phyloP scores from a whole-genome alignment of 2,797 vertebrate genomes.

The Acipenser oxyrinchus region DNA sequence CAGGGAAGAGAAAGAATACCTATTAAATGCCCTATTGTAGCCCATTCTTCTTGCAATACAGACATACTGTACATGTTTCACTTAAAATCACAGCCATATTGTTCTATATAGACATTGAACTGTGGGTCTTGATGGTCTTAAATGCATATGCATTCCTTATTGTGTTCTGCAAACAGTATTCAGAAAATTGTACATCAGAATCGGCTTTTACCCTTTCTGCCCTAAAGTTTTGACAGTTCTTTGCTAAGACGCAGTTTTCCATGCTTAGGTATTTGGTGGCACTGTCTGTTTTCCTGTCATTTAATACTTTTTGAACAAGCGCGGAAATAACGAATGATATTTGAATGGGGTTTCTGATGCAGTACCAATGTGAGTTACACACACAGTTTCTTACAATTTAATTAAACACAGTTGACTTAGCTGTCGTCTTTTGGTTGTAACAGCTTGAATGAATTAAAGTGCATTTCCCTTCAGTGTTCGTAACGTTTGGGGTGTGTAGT shows the following conservation, averaged over 20 bases:
- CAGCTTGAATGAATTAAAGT: too few relatives aligned
- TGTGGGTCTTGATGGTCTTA: not conserved
- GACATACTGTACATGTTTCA: constrained; percentile 2
- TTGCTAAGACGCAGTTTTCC: not conserved
- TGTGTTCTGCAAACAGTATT: not conserved
- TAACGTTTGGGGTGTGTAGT: too few relatives aligned
- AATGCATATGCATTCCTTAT: not conserved
- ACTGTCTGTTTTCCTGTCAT: not conserved
- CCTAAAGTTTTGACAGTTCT: not conserved
- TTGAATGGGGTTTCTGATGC: too few relatives aligned
- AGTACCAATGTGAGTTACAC: too few relatives aligned
- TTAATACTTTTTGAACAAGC: too few relatives aligned
- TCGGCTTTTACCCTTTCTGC: too few relatives aligned
- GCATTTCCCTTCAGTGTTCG: too few relatives aligned
- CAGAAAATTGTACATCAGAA: not conserved
- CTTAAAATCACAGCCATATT: constrained; percentile 13
- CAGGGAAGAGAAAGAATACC: constrained; percentile 3
- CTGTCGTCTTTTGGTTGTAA: too few relatives aligned
- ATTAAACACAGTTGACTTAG: too few relatives aligned
- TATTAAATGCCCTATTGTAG: constrained; percentile 1
- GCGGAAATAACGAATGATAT: too few relatives aligned
- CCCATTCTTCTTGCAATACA: constrained; percentile 2
- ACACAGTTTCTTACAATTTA: too few relatives aligned
- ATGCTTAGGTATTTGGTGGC: not conserved
- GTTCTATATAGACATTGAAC: not conserved